These are phyloP conservation scores for Macquaria ambigua DNA, from an alignment of 2,113 vertebrate species.

Conservation along the genomic window DNA sequence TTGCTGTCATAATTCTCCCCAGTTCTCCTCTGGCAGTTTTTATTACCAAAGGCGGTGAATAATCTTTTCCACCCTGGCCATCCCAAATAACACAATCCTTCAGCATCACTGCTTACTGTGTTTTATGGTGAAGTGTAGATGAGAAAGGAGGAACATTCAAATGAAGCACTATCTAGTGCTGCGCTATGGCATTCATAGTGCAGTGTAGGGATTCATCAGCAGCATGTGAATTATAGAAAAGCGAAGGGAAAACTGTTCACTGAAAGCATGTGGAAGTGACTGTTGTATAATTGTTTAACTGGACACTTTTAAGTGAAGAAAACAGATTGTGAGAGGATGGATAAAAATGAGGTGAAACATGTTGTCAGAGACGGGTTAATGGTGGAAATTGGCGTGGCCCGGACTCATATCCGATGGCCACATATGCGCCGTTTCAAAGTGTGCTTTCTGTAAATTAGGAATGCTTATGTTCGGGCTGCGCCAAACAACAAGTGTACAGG, in stretches of 20 bases:
- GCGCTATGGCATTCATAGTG: slow-evolving; percentile 41
- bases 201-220: slow-evolving; percentile 55
- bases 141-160: slow-evolving; percentile 74
- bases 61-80: slow-evolving; percentile 74
- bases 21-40: slow-evolving; percentile 80
- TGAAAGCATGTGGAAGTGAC: slow-evolving; percentile 11
- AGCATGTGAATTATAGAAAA: not conserved
- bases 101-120: slow-evolving; percentile 75
- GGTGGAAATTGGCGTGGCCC: slow-evolving; percentile 11
- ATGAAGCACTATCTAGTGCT: slow-evolving; percentile 69
- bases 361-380: slow-evolving; percentile 23
- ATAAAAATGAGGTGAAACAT: slow-evolving; percentile 25
- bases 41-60: slow-evolving; percentile 77
- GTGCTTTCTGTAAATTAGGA: slow-evolving; percentile 71
- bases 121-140: slow-evolving; percentile 71
- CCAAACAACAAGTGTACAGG: slow-evolving; percentile 75
- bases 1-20: slow-evolving; percentile 79
- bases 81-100: slow-evolving; percentile 77
- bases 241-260: not conserved
- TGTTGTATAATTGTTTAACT: not conserved
- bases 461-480: slow-evolving; percentile 67
- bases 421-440: slow-evolving; percentile 66
- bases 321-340: slow-evolving; percentile 34
- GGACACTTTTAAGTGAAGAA: slow-evolving; percentile 18
- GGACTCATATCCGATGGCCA: slow-evolving; percentile 31